A percentile compares a stretch with the other conserved stretches of the same genome.
Conservation (phyloP, 2,888 invertebrate species). For the Drosophila birchii region DNA sequence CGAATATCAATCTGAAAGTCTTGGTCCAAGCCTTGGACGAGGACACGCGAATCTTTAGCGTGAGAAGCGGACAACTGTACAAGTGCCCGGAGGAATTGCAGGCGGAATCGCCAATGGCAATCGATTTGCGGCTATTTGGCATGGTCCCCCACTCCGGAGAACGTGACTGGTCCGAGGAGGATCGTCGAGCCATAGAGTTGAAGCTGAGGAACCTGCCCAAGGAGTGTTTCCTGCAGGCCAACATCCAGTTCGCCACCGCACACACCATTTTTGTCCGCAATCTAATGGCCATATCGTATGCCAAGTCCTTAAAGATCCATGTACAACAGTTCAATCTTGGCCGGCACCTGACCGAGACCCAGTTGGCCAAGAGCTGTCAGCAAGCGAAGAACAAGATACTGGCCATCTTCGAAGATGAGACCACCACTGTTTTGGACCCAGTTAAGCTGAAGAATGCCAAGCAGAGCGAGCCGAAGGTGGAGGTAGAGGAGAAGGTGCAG, state of each 20-base stretch:
- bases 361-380: conserved; percentile 47
- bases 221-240: conserved; percentile 58
- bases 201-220: conserved; percentile 35
- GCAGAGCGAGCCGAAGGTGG: background rate
- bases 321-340: conserved; percentile 34
- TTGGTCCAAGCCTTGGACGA: conserved; percentile 58
- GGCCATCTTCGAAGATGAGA: conserved; percentile 26
- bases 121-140: conserved; percentile 59
- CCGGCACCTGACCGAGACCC: background rate
- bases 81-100: conserved; percentile 47
- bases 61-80: conserved; percentile 43
- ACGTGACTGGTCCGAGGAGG: conserved; percentile 44
- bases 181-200: conserved; percentile 15
- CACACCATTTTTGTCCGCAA: conserved; percentile 56
- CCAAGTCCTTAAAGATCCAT: conserved; percentile 29
- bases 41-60: conserved; percentile 56
- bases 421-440: background rate
- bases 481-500: no score
- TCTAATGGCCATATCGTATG: conserved; percentile 45
- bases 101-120: conserved; percentile 27
- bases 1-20: conserved; percentile 39
- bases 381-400: conserved; percentile 15
- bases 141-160: conserved; percentile 58
- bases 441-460: background rate
- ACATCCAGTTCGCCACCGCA: conserved; percentile 32